A percentile compares a stretch with the other conserved stretches of the same genome.
These are phyloP conservation scores for Catagonus wagneri DNA, from an alignment of 2,113 vertebrate genomes.

Conservation along the genomic window DNA sequence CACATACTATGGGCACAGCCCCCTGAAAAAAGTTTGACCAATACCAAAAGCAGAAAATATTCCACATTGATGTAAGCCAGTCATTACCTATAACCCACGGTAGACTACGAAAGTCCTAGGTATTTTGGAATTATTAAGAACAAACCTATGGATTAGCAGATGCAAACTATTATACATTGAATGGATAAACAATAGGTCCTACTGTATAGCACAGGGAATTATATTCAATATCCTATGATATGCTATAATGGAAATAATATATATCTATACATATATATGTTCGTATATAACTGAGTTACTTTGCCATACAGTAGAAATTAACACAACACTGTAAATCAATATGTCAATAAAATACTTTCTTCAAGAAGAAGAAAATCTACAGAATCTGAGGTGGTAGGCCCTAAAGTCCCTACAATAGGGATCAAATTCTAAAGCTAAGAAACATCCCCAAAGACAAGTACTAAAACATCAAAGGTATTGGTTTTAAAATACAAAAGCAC, in stretches of 20 bases:
- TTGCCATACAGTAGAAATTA: no score
- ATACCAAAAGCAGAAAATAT: neutral
- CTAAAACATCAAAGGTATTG: constrained; percentile 38
- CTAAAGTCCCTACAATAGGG: neutral
- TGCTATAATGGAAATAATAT: no score
- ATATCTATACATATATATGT: no score
- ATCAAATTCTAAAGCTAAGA: constrained; percentile 53
- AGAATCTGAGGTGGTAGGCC: constrained; percentile 25
- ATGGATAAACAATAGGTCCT: no score
- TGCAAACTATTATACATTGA: no score
- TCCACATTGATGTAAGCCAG: neutral
- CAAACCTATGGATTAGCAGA: neutral
- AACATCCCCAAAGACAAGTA: neutral
- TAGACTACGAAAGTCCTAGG: neutral
- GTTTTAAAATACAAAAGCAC: constrained; percentile 67
- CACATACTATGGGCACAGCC: no score
- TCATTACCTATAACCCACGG: neutral
- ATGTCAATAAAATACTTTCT: no score
- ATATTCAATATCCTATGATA: no score
- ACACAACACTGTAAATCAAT: no score
- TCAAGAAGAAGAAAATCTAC: no score
- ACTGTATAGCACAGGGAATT: no score
- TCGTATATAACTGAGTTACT: no score
- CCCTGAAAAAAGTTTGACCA: neutral
- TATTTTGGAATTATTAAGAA: constrained; percentile 25